phyloP scores from a whole-genome alignment of 2,113 vertebrate genomes.

The Paratilapia polleni region DNA sequence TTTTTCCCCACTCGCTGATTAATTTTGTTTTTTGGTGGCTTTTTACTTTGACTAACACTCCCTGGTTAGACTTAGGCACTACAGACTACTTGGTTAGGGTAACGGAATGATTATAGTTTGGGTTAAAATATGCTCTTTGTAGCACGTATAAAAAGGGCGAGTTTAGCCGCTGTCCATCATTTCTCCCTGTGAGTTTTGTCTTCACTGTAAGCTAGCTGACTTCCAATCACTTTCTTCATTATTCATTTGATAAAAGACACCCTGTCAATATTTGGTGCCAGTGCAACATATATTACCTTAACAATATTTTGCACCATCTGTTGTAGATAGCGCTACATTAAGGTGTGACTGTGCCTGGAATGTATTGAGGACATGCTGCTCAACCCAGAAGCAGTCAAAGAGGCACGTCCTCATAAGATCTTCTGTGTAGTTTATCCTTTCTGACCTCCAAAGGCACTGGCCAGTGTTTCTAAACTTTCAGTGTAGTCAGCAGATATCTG shows the following conservation, averaged over 20 bases:
- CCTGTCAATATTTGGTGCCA: not conserved
- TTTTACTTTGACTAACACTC: not conserved
- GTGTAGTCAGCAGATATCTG: not conserved
- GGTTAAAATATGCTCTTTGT: not conserved
- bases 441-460: not conserved
- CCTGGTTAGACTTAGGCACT: rapidly evolving
- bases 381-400: not conserved
- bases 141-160: no score
- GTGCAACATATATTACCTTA: not conserved
- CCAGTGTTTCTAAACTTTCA: not conserved
- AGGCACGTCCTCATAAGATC: not conserved
- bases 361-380: not conserved
- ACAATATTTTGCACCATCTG: not conserved
- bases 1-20: rapidly evolving
- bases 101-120: not conserved
- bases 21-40: not conserved
- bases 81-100: not conserved
- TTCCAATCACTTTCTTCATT: not conserved
- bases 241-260: not conserved
- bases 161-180: not conserved
- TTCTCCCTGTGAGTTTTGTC: not conserved
- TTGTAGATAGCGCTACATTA: not conserved
- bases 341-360: not conserved
- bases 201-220: no score
- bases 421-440: not conserved